phyloP scores from a whole-genome alignment of 2,797 vertebrate species.

The Eurystomus glaucurus region DNA sequence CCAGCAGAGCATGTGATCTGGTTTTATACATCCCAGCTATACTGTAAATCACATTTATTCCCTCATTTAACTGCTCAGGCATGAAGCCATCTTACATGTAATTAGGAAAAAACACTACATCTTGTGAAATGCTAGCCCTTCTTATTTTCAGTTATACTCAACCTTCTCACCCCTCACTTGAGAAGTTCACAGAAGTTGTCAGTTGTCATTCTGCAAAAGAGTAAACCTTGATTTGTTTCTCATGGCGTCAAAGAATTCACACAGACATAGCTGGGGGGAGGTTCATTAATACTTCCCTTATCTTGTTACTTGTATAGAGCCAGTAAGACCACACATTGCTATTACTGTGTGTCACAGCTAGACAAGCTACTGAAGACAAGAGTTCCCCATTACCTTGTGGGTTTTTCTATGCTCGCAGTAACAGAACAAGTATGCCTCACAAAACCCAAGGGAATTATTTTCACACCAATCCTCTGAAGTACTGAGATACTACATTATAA shows the following conservation, averaged over 20 bases:
- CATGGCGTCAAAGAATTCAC: background rate
- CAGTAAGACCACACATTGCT: background rate
- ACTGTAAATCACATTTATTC: background rate
- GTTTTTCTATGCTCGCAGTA: background rate
- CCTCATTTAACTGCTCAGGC: background rate
- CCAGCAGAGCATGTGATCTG: background rate
- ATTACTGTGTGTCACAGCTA: background rate
- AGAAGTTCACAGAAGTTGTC: background rate
- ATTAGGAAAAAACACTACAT: background rate
- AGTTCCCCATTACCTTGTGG: background rate
- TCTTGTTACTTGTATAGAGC: background rate
- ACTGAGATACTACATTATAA: background rate
- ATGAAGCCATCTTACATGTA: background rate
- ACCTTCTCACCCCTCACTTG: accelerated
- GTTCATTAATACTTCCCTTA: background rate
- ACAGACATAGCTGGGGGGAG: background rate
- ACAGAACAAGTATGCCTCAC: background rate
- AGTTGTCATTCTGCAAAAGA: background rate
- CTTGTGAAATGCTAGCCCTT: background rate
- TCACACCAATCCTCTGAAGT: background rate
- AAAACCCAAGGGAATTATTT: background rate
- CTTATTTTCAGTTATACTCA: background rate
- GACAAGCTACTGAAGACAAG: background rate
- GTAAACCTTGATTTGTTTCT: background rate
- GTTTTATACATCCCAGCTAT: background rate